Evolutionary conservation across 2,113 vertebrate species (phyloP).

Genomic region (Climacteris rufus): DNA sequence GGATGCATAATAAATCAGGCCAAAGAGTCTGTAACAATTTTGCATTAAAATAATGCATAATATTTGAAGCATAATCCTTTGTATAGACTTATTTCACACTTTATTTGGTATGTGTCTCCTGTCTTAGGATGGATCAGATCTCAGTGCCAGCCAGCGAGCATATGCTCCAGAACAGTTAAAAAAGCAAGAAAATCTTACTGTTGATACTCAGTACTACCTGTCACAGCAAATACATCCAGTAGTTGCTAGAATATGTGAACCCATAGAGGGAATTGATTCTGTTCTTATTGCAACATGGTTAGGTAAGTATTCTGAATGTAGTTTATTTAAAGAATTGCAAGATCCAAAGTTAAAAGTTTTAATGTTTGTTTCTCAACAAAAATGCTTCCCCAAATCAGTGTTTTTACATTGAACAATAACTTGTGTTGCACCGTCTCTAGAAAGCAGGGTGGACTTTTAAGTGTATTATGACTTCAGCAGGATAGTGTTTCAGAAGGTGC

Average conservation of each 20-base stretch:
- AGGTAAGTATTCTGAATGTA: conserved; percentile 67
- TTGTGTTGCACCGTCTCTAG: neutral
- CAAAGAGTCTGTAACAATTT: neutral
- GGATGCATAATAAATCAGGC: conserved; percentile 31
- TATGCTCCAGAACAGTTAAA: conserved; percentile 93
- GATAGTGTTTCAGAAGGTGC: neutral
- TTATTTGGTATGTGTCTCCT: neutral
- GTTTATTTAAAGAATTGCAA: neutral
- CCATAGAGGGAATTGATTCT: conserved; percentile 92
- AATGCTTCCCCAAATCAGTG: neutral
- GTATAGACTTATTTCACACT: neutral
- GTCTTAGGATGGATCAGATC: conserved; percentile 89
- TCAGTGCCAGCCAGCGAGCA: conserved; percentile 88
- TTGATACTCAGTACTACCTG: conserved; percentile 96
- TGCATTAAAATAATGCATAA: neutral
- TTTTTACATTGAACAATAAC: neutral
- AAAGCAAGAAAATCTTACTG: conserved; percentile 84
- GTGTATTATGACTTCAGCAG: neutral
- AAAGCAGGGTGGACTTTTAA: neutral
- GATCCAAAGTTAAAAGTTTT: neutral
- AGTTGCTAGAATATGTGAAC: conserved; percentile 94
- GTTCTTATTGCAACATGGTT: conserved; percentile 91
- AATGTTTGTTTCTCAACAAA: neutral
- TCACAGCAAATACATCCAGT: conserved; percentile 96
- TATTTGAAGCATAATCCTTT: neutral